phyloP scores from a whole-genome alignment of 2,888 invertebrate species.

The Stenichneumon culpator region DNA sequence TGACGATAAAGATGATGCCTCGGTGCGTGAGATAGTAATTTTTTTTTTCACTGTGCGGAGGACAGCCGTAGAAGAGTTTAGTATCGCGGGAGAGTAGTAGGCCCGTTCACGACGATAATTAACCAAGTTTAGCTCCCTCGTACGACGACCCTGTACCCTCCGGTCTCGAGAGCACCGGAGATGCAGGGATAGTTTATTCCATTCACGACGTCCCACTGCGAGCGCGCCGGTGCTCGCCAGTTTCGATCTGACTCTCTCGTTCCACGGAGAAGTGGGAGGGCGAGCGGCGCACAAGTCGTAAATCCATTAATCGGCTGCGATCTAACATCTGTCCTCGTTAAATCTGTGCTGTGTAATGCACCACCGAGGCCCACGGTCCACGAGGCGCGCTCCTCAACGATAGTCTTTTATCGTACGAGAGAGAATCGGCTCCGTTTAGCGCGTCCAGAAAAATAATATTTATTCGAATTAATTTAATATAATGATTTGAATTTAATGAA shows the following conservation, averaged over 20 bases:
- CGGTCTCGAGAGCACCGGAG: conserved; percentile 9
- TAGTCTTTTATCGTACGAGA: not conserved
- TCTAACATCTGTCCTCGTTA: conserved; percentile 70
- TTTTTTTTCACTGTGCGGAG: not conserved
- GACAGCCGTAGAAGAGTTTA: not conserved
- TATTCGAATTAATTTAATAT: no score
- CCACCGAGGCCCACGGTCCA: not conserved
- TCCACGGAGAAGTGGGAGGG: conserved; percentile 38
- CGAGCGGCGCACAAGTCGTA: conserved; percentile 65
- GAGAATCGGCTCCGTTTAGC: not conserved
- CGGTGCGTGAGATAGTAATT: not conserved
- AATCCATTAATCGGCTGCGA: conserved; percentile 70
- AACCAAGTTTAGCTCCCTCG: conserved; percentile 70
- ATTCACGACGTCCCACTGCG: conserved; percentile 68
- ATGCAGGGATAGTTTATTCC: conserved; percentile 63
- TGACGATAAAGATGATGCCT: not conserved
- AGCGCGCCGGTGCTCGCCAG: conserved; percentile 13
- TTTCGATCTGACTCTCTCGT: conserved; percentile 28
- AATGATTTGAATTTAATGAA: no score
- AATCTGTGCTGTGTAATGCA: conserved; percentile 56
- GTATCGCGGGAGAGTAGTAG: conserved; percentile 32
- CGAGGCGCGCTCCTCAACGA: not conserved
- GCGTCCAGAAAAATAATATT: no score
- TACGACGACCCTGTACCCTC: conserved; percentile 64
- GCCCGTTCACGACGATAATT: conserved; percentile 70